Percentiles rank a stretch among this genome's conserved stretches.
These are phyloP conservation scores for Pomacea canaliculata DNA, from an alignment of 2,888 invertebrate genomes.

Conservation along the genomic window DNA sequence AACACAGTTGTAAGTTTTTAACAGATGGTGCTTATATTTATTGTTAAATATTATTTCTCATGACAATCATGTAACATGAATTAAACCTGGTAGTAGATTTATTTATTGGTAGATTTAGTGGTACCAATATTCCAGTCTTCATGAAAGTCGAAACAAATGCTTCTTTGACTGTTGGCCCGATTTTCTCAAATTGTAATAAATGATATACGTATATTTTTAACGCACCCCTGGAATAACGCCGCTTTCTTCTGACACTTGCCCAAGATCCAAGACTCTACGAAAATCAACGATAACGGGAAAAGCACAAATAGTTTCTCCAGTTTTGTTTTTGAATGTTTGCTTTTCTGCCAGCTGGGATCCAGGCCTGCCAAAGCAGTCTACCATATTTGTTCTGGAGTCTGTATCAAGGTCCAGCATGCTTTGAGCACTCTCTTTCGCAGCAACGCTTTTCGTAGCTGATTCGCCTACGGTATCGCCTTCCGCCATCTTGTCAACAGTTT, in stretches of 20 bases:
- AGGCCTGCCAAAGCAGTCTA: slow-evolving; percentile 45
- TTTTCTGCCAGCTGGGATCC: slow-evolving; percentile 57
- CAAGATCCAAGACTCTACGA: slow-evolving; percentile 52
- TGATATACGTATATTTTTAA: too few species aligned
- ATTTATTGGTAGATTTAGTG: background rate
- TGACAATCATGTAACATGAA: too few species aligned
- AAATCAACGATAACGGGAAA: slow-evolving; percentile 62
- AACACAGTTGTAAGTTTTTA: too few species aligned
- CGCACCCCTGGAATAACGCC: slow-evolving; percentile 32
- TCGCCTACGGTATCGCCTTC: slow-evolving; percentile 7
- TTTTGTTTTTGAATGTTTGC: slow-evolving; percentile 48
- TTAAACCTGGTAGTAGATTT: background rate
- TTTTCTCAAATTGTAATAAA: too few species aligned
- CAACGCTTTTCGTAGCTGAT: slow-evolving; percentile 10
- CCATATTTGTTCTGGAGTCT: slow-evolving; percentile 27
- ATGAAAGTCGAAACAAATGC: too few species aligned
- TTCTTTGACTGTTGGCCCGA: too few species aligned
- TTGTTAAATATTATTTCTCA: too few species aligned
- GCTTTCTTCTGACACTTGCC: slow-evolving; percentile 34
- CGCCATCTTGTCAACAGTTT: slow-evolving; percentile 62
- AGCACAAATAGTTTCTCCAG: slow-evolving; percentile 46
- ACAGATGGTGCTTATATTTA: too few species aligned
- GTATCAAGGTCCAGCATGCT: slow-evolving; percentile 27
- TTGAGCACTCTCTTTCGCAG: slow-evolving; percentile 19
- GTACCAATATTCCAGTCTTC: too few species aligned